Evolutionary conservation across 2,888 invertebrate species (phyloP).

Genomic region (Perizoma flavofasciatum): DNA sequence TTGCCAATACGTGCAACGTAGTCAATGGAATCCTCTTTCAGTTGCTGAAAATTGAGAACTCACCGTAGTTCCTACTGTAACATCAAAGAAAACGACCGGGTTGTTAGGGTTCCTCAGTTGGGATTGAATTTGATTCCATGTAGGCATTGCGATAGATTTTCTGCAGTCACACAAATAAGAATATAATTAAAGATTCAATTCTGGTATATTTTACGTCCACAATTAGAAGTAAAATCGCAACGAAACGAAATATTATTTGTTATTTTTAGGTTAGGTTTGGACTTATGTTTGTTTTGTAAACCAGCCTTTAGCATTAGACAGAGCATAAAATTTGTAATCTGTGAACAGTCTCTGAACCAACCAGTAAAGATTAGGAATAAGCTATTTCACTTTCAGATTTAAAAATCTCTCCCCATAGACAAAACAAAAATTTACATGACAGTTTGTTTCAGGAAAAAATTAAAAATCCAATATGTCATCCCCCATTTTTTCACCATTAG

Average conservation of each 20-base stretch:
- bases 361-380: not conserved
- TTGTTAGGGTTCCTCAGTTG: slow-evolving; percentile 96
- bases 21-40: too few species aligned
- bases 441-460: too few species aligned
- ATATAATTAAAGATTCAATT: not conserved
- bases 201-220: not conserved
- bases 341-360: too few species aligned
- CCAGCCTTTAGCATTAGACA: too few species aligned
- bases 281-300: not conserved
- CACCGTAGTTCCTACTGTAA: slow-evolving; percentile 97
- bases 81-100: slow-evolving; percentile 99
- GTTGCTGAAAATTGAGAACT: slow-evolving; percentile 33
- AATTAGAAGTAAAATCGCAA: too few species aligned
- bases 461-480: too few species aligned
- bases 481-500: too few species aligned
- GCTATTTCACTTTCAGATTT: too few species aligned
- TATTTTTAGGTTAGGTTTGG: not conserved
- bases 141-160: slow-evolving; percentile 87
- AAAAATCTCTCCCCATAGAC: too few species aligned
- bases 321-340: too few species aligned
- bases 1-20: too few species aligned
- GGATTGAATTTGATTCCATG: slow-evolving; percentile 97
- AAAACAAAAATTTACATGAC: too few species aligned
- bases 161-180: not conserved
- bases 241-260: not conserved